These are phyloP conservation scores for Castor canadensis DNA, from an alignment of 2,113 vertebrate species.

Conservation along the genomic window DNA sequence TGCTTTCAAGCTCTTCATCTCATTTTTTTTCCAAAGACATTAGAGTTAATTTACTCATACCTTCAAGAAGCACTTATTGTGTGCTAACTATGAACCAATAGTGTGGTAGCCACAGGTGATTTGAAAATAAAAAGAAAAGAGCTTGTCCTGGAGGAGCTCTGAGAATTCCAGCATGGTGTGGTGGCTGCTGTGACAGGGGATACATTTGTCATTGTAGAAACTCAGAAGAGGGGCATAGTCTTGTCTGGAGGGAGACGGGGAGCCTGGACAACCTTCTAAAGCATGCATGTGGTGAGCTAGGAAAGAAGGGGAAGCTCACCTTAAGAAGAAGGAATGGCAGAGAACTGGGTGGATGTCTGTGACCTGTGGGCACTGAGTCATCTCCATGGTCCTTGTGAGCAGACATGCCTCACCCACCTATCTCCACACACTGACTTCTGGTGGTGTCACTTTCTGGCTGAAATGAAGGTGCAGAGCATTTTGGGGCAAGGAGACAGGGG, in stretches of 20 bases:
- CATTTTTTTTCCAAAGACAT: background rate
- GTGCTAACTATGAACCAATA: background rate
- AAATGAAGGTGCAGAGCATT: background rate
- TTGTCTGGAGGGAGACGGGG: fast-evolving
- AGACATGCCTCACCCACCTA: background rate
- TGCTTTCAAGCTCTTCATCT: background rate
- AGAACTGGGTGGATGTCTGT: background rate
- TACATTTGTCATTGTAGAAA: background rate
- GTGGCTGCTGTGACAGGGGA: background rate
- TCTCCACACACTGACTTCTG: background rate
- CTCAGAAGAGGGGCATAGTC: no score
- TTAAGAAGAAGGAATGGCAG: background rate
- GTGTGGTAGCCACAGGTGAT: background rate
- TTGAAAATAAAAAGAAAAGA: background rate
- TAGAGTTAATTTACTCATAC: background rate
- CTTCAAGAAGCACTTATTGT: background rate
- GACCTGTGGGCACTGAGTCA: background rate
- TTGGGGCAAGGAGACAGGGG: background rate
- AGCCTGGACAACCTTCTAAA: background rate
- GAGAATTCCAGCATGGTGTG: background rate
- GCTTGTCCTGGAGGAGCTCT: no score
- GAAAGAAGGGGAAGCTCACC: background rate
- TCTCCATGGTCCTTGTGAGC: background rate
- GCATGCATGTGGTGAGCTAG: background rate
- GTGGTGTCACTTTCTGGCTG: background rate